Percentiles rank a stretch among this genome's conserved stretches.
These are phyloP conservation scores for Aporophyla nigra DNA, from an alignment of 2,888 invertebrate species.

Conservation along the genomic window DNA sequence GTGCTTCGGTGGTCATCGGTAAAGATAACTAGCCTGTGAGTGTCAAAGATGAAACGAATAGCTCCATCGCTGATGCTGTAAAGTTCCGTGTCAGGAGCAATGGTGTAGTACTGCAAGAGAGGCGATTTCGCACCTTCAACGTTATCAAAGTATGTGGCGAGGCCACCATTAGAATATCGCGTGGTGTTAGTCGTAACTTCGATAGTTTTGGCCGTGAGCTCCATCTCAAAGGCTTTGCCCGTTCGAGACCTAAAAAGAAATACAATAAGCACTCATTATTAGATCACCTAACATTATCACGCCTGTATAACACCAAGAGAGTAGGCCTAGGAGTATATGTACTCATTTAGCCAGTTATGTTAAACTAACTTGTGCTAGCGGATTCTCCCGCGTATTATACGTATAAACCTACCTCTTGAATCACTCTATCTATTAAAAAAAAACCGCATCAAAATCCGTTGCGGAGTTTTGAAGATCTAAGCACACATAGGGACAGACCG, in stretches of 20 bases:
- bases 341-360: neutral
- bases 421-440: too few species aligned
- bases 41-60: constrained; percentile 91
- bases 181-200: constrained; percentile 85
- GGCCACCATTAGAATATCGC: constrained; percentile 78
- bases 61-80: constrained; percentile 71
- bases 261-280: neutral
- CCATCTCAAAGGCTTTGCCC: constrained; percentile 80
- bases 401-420: too few species aligned
- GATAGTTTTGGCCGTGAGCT: constrained; percentile 77
- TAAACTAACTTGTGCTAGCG: neutral
- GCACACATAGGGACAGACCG: too few species aligned
- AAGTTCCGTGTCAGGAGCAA: constrained; percentile 67
- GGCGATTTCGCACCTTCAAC: constrained; percentile 66
- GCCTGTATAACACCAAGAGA: neutral
- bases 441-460: too few species aligned
- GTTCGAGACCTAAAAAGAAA: constrained; percentile 72
- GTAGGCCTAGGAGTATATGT: neutral
- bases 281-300: neutral
- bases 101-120: constrained; percentile 83
- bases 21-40: constrained; percentile 87
- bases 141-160: constrained; percentile 52
- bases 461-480: too few species aligned
- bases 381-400: too few species aligned
- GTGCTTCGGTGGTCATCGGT: constrained; percentile 87